Evolutionary conservation across 2,888 invertebrate species (phyloP), one percentile per base, ranked within the genome.

Genomic region (Antheraea yamamai): DNA sequence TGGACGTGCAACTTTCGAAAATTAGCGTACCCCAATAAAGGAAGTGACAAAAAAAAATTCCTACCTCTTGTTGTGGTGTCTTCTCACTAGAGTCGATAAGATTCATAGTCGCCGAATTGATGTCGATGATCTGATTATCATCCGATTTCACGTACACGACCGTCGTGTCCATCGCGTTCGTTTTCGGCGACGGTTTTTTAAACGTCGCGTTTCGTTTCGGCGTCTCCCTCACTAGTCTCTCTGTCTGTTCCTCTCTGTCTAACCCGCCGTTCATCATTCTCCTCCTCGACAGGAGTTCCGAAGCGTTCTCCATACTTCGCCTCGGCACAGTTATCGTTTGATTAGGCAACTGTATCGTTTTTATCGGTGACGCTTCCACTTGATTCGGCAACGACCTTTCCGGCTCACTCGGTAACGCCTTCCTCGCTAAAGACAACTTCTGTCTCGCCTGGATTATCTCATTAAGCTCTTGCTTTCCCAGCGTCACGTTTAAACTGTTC

Each of bases 401-500:
- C 0, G 91, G 87, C 30, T 94, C 94, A 0, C 82, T 88, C 0
- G 94, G 94, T 73, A 95, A 83, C 0, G 89, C 92, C 81, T 90
- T 92, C 73, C 95, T 87, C 0, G 95, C 95, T 68, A 94, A 77
- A 0, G 94, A 94, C 18, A 95, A 79, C 79, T 95, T 95, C 75
- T 95, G 94, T 16, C 95, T 81, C 26, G 95, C 95, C 78, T 94
- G 95, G 74, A 94, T 94, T 2, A 95, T 95, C 76, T 95, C 95
- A 73, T 94, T 95, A 72, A 95, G 75, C 78, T 95, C 95, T 75
- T 94, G 92, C 77, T 95, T 95, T 51, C 94, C 95, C 2, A 93
- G 77, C 0, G 94, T 95, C 0, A 93, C 90, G 76, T 93, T 95
- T 2, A 94, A 68, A 77, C 92, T 95, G 52, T 89, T 92, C 73